Conservation (phyloP, 1,140 invertebrate genomes). For the Leptestheria dahalacensis region DNA sequence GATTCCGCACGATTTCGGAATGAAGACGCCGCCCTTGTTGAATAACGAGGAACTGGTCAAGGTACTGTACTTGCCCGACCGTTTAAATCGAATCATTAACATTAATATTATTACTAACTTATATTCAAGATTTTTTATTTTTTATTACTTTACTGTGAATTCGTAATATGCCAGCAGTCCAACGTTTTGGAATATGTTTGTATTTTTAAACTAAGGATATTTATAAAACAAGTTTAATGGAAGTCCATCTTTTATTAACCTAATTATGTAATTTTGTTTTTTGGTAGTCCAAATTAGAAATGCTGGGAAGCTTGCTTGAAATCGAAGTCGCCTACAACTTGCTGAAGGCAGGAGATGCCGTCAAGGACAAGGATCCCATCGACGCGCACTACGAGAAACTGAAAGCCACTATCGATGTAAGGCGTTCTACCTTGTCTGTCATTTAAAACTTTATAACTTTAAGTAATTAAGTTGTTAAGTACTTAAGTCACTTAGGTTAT, state of each 20-base stretch:
- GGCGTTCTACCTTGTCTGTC: not conserved
- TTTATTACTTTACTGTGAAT: not conserved
- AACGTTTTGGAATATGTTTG: not conserved
- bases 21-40: conserved; percentile 64
- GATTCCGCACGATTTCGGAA: conserved; percentile 87
- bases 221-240: not conserved
- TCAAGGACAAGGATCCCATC: conserved; percentile 43
- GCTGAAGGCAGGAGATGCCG: conserved; percentile 39
- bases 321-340: conserved; percentile 89
- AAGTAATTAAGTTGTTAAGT: too few species aligned
- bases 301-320: conserved; percentile 83
- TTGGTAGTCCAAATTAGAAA: conserved; percentile 58
- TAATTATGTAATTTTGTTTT: conserved; percentile 13
- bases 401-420: conserved; percentile 56
- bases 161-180: too few species aligned
- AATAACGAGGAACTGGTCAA: conserved; percentile 59
- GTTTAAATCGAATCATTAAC: conserved; percentile 10
- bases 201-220: conserved; percentile 3
- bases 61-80: conserved; percentile 25
- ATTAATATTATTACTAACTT: conserved; percentile 13
- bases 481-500: not conserved
- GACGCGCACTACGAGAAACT: conserved; percentile 82
- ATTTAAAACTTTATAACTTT: too few species aligned
- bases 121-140: not conserved
- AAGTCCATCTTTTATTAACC: not conserved